Evolutionary conservation across 2,888 invertebrate species (phyloP).

Genomic region (Cheiracanthium punctorium): DNA sequence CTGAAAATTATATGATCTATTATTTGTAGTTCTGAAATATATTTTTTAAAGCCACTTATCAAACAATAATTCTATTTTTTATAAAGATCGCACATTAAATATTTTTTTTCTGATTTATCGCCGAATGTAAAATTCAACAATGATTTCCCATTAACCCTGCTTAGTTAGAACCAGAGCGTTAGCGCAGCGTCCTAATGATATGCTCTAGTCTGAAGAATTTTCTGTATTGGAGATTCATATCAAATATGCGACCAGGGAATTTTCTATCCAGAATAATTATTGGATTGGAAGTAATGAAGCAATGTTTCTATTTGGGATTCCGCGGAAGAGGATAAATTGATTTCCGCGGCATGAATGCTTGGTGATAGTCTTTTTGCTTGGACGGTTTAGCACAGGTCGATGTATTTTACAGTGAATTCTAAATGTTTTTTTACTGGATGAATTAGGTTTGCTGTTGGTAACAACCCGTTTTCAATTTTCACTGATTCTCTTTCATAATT

Average conservation of each 20-base stretch:
- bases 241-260: conserved; percentile 17
- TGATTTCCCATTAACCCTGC: conserved; percentile 56
- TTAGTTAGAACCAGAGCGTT: no score
- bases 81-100: no score
- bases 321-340: neutral
- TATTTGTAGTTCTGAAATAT: no score
- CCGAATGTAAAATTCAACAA: conserved; percentile 23
- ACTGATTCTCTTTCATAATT: no score
- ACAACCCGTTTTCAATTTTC: no score
- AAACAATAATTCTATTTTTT: no score
- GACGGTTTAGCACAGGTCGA: neutral
- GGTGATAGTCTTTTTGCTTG: neutral
- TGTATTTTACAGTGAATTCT: no score
- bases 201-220: conserved; percentile 1
- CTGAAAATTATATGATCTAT: no score
- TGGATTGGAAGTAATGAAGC: conserved; percentile 40
- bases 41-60: no score
- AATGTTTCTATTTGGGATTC: neutral
- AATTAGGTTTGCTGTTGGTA: no score
- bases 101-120: conserved; percentile 14
- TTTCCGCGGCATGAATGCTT: neutral
- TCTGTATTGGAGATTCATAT: conserved; percentile 50
- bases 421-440: no score
- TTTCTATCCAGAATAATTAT: conserved; percentile 43
- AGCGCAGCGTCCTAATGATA: conserved; percentile 43